Conservation (phyloP, 1,140 invertebrate genomes). For the Glossosoma conforme region DNA sequence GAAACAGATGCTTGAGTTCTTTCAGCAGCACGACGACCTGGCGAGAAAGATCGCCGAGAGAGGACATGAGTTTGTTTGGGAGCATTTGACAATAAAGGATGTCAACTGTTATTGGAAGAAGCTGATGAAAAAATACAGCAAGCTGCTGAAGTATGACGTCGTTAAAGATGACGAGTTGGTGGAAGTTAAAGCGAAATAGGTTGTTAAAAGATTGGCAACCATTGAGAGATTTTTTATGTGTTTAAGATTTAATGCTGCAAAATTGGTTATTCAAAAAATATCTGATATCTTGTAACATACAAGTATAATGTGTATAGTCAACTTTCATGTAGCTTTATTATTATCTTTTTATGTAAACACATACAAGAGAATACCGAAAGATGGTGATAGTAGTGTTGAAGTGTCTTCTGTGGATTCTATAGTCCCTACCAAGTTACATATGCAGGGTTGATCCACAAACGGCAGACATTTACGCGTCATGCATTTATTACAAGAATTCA, state of each 20-base stretch:
- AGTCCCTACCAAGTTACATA: too few species aligned
- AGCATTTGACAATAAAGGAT: constrained; percentile 79
- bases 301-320: too few species aligned
- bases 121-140: constrained; percentile 72
- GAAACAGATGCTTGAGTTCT: constrained; percentile 70
- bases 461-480: too few species aligned
- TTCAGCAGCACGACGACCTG: constrained; percentile 68
- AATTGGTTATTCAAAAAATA: too few species aligned
- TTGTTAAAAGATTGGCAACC: too few species aligned
- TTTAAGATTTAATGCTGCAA: too few species aligned
- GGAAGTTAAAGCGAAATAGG: constrained; percentile 1
- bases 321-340: background rate
- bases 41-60: constrained; percentile 76
- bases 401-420: background rate
- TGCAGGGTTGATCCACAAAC: too few species aligned
- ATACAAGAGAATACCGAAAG: too few species aligned
- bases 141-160: constrained; percentile 69
- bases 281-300: too few species aligned
- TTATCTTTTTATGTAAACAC: too few species aligned
- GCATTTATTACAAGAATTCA: too few species aligned
- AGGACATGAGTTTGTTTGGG: constrained; percentile 77
- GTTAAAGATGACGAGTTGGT: constrained; percentile 41
- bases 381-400: too few species aligned
- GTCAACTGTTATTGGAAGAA: constrained; percentile 84
- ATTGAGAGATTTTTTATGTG: background rate